Base-by-base conservation (phyloP, 2,888 invertebrate species). In the Luperina nickerlii region DNA sequence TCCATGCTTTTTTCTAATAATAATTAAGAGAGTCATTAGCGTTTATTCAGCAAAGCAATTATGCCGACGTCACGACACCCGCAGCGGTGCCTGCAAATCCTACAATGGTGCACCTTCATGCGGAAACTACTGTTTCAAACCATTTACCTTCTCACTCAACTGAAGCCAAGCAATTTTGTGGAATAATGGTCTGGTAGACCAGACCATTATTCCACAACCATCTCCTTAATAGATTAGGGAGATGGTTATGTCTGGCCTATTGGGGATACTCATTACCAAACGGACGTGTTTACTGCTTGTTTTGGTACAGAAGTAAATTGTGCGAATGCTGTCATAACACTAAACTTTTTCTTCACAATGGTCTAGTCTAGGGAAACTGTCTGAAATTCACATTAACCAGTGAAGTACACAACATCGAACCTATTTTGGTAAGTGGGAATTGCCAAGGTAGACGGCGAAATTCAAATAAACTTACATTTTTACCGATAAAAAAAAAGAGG, bases 221-320 rank as follows among this genome's bases (percentile, higher is more conserved):
- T 32, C 32, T 32, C 32, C 32, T 32, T 32, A 32, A 32, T 32
- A 32, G 51, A 32, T 79, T 79, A 57, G 42, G 20, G 15, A 57
- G 27, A 79, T 69, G 13, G 63, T 65, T 6, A 65, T 27, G 57
- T 42, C 57, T 32, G 48, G n/a, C 18, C 57, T 73, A 32, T 32
- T 66, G 60, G n/a, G 27, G 20, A 20, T 42, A 48, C 81, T 81
- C 18, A n/a, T 66, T 81, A 73, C 60, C 15, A 51, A 60, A 73
- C 60, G 66, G 65, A 48, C 48, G 32, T 66, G 48, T 51, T 79
- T 42, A 81, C n/a, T 57, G 65, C 7, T 73, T 42, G 32, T 32
- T 79, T 73, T 15, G 11, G 42, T 32, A 18, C 54, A 60, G 7
- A 81, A 79, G 81, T 60, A 66, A 79, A 73, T 81, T 73, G 42